Base-by-base conservation (phyloP, 2,797 vertebrate genomes). In the Thripadectes ignobilis region DNA sequence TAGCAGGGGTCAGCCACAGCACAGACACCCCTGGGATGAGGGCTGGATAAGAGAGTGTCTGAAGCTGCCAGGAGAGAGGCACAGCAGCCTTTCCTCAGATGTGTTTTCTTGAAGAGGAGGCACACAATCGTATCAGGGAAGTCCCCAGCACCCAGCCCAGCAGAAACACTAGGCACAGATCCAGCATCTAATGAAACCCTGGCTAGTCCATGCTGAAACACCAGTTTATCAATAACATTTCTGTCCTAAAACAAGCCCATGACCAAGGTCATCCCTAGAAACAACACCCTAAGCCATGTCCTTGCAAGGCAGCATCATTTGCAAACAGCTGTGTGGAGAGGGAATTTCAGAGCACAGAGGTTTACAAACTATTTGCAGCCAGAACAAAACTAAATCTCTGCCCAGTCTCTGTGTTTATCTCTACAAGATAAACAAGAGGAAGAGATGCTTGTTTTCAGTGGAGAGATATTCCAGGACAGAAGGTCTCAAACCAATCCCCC, bases 251-350 rank as follows among this genome's bases (percentile, higher is more conserved):
- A 69, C 41, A 89, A 73, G 41, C 34, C 45, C 49, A 26, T 6
- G 27, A 43, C 32, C 89, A 95, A 95, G 88, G 91, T 87, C 92
- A 79, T 71, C 61, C 49, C 83, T 68, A 51, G 45, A 88, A 95
- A 92, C 51, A 91, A 48, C 58, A 78, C 32, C 16, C 69, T 41
- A 52, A 80, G 58, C 69, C 22, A 27, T 0, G 48, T 59, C 79
- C 80, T 92, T 95, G 80, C 34, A 51, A 48, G 16, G 71, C 79
- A 51, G 63, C 51, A 4, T 45, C 15, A 10, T 61, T 39, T 39
- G n/a, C 76, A 81, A 84, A 81, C 3, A 17, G 8, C 39, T 23
- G 21, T 14, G 43, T 46, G 30, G 36, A 49, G 36, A 32, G 45
- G 43, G 68, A 54, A 14, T 58, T 91, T 61, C 34, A 8, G 54